A percentile compares a stretch with the other conserved stretches of the same genome.
phyloP scores from a whole-genome alignment of 2,113 vertebrate species.

The Hyperopisus bebe region DNA sequence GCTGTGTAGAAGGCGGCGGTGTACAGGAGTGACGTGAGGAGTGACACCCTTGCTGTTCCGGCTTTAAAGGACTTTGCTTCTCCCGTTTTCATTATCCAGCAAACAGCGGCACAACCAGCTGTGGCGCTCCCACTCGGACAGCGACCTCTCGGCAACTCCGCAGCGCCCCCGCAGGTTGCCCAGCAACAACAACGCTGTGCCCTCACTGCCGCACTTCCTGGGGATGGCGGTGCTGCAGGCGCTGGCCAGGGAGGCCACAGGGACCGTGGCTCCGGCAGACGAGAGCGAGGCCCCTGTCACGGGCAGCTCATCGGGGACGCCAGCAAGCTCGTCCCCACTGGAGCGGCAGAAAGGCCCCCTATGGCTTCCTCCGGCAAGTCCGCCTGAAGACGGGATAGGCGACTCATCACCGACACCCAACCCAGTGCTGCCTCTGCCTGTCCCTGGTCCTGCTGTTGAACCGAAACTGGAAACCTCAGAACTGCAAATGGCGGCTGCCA shows the following conservation, averaged over 20 bases:
- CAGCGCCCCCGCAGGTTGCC: conserved; percentile 54
- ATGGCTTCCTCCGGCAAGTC: conserved; percentile 34
- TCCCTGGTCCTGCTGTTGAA: conserved; percentile 40
- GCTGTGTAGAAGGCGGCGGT: not conserved
- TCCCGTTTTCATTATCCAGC: conserved; percentile 53
- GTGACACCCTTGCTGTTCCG: not conserved
- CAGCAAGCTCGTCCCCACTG: conserved; percentile 13
- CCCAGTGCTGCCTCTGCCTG: conserved; percentile 34
- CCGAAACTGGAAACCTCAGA: conserved; percentile 25
- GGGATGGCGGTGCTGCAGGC: conserved; percentile 51
- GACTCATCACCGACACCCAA: conserved; percentile 28
- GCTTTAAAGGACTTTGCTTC: not conserved
- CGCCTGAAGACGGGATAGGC: conserved; percentile 44
- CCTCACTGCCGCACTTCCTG: conserved; percentile 76
- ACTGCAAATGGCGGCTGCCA: not conserved
- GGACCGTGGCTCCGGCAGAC: not conserved
- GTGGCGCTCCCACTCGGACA: conserved; percentile 92
- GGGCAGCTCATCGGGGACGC: not conserved
- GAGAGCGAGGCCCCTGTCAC: not conserved
- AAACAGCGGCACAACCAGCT: conserved; percentile 96
- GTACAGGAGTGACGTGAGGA: not conserved
- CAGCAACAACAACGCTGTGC: conserved; percentile 72
- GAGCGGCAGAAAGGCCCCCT: conserved; percentile 6
- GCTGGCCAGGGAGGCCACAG: not conserved
- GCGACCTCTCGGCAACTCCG: conserved; percentile 77